These are phyloP conservation scores for Lutjanus erythropterus DNA, from an alignment of 2,113 vertebrate species.

Conservation along the genomic window DNA sequence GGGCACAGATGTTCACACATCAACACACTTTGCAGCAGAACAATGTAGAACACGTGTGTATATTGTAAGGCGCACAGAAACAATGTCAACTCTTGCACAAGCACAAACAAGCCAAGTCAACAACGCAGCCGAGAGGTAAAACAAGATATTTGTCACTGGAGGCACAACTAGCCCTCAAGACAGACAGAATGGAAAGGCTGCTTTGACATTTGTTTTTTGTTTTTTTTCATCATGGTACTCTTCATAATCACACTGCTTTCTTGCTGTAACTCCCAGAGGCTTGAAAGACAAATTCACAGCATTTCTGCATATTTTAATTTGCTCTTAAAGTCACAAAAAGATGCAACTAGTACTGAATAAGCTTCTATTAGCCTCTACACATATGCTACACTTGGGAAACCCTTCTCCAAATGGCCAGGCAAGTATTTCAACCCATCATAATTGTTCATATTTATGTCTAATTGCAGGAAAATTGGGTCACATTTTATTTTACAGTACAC, in stretches of 20 bases:
- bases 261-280: slow-evolving; percentile 13
- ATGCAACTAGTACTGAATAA: background rate
- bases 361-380: background rate
- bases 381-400: background rate
- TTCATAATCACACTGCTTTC: slow-evolving; percentile 2
- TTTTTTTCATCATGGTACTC: background rate
- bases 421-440: slow-evolving; percentile 2
- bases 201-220: background rate
- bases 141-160: background rate
- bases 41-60: background rate
- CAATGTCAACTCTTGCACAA: background rate
- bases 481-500: too few species aligned
- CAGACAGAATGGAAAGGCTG: background rate
- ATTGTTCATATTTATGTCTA: background rate
- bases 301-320: slow-evolving; percentile 15
- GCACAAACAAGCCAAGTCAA: background rate
- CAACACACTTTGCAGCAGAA: background rate
- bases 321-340: background rate
- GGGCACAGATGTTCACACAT: slow-evolving; percentile 19
- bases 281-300: background rate
- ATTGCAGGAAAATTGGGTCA: slow-evolving; percentile 1
- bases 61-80: background rate
- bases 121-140: slow-evolving; percentile 15
- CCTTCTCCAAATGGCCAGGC: background rate
- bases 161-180: background rate